These are phyloP conservation scores for Ibycter americanus DNA, from an alignment of 2,797 vertebrate species.

Conservation along the genomic window DNA sequence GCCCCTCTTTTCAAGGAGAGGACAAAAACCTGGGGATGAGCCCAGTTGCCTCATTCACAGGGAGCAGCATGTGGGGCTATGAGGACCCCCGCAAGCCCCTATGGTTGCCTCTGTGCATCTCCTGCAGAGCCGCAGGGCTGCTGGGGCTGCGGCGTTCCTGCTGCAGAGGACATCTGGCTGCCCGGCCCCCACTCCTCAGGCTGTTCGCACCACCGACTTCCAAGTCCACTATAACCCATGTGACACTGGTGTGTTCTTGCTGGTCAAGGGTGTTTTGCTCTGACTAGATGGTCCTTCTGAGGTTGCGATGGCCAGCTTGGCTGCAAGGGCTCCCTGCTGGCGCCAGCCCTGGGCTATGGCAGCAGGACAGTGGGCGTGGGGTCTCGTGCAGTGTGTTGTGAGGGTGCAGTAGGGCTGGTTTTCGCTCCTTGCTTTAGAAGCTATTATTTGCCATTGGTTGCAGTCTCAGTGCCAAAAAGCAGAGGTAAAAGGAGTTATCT, in stretches of 20 bases:
- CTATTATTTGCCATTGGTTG: background rate
- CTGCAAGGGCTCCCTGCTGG: background rate
- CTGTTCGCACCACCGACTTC: rapidly evolving
- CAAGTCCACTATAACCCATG: background rate
- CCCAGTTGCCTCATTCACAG: rapidly evolving
- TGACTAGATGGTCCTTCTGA: background rate
- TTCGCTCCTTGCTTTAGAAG: background rate
- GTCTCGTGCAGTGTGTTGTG: rapidly evolving
- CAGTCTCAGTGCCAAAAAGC: background rate
- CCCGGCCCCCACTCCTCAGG: rapidly evolving
- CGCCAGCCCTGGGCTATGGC: background rate
- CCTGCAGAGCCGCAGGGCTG: rapidly evolving
- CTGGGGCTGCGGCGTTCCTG: background rate
- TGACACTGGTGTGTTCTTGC: background rate
- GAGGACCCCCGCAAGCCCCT: too few species aligned
- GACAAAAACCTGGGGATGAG: background rate
- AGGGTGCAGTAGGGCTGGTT: background rate
- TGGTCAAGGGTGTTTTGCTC: background rate
- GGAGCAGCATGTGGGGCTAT: rapidly evolving
- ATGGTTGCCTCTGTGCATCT: rapidly evolving
- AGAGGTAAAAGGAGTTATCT: background rate
- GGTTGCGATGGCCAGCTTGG: rapidly evolving
- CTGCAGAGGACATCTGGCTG: background rate
- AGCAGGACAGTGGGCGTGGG: rapidly evolving
- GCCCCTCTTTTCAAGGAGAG: background rate